phyloP scores from a whole-genome alignment of 1,140 invertebrate genomes.

The Polypedilum pembai region DNA sequence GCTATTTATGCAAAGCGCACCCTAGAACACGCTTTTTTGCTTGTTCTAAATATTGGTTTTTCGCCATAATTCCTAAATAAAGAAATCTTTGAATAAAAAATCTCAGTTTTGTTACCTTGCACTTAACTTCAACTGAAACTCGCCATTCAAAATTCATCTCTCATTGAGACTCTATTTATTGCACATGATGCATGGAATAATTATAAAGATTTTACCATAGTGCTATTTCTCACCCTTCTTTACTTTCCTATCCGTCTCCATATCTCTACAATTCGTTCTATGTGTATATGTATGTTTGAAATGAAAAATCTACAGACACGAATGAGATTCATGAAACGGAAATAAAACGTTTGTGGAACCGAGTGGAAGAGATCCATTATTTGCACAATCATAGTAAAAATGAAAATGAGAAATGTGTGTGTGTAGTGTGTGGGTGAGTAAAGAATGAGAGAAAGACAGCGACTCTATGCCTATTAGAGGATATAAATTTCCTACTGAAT shows the following conservation, averaged over 20 bases:
- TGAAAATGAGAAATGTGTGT: no score
- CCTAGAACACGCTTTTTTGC: no score
- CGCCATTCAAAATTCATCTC: neutral
- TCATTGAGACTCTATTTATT: slow-evolving; percentile 12
- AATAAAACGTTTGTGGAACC: slow-evolving; percentile 17
- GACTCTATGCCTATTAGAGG: neutral
- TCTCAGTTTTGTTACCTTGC: no score
- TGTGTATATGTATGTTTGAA: no score
- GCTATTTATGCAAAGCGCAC: no score
- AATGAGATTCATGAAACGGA: slow-evolving; percentile 17
- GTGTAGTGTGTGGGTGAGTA: no score
- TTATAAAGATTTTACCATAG: neutral
- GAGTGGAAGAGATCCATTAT: slow-evolving; percentile 12
- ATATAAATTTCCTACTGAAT: slow-evolving; percentile 16
- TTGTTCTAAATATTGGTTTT: no score
- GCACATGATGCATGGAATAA: slow-evolving; percentile 16
- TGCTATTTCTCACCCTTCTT: neutral
- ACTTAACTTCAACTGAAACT: no score
- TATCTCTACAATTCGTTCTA: no score
- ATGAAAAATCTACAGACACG: neutral
- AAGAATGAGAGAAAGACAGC: no score
- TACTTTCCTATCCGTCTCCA: neutral
- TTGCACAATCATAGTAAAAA: slow-evolving; percentile 1
- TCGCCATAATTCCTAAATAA: no score
- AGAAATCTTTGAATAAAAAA: no score